Conservation (phyloP, 2,797 vertebrate genomes). For the Apogon talboti region DNA sequence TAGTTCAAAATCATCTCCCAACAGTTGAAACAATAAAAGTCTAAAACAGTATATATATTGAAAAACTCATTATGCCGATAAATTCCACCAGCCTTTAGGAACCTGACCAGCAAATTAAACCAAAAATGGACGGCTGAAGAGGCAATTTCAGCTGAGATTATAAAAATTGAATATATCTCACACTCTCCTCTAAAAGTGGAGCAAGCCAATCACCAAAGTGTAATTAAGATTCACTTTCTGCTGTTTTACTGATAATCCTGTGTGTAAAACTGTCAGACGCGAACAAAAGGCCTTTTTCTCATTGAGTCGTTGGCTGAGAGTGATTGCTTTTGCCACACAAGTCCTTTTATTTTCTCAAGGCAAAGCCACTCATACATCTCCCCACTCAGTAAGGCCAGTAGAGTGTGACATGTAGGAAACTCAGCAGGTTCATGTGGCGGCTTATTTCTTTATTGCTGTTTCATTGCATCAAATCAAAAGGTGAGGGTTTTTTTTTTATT, state of each 20-base stretch:
- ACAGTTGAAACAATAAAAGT: background rate
- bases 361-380: conserved; percentile 49
- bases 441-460: conserved; percentile 23
- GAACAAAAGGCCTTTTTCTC: conserved; percentile 69
- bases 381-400: conserved; percentile 29
- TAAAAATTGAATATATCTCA: conserved; percentile 60
- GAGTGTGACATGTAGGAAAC: conserved; percentile 47
- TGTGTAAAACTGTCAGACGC: conserved; percentile 70
- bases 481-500: background rate
- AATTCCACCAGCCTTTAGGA: conserved; percentile 27
- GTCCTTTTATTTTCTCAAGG: conserved; percentile 66
- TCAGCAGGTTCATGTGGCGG: conserved; percentile 32
- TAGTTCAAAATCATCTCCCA: conserved; percentile 4
- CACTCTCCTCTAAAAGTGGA: conserved; percentile 40
- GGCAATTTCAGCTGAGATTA: conserved; percentile 43
- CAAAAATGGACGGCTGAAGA: conserved; percentile 35
- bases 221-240: conserved; percentile 78
- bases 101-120: conserved; percentile 38
- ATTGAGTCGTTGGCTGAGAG: conserved; percentile 63
- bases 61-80: conserved; percentile 23
- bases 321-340: conserved; percentile 67
- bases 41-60: background rate
- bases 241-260: conserved; percentile 75
- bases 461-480: conserved; percentile 21
- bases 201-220: conserved; percentile 65